Percentiles rank a stretch among this genome's conserved stretches.
These are phyloP conservation scores for Hemicordylus capensis DNA, from an alignment of 2,113 vertebrate species.

Conservation along the genomic window DNA sequence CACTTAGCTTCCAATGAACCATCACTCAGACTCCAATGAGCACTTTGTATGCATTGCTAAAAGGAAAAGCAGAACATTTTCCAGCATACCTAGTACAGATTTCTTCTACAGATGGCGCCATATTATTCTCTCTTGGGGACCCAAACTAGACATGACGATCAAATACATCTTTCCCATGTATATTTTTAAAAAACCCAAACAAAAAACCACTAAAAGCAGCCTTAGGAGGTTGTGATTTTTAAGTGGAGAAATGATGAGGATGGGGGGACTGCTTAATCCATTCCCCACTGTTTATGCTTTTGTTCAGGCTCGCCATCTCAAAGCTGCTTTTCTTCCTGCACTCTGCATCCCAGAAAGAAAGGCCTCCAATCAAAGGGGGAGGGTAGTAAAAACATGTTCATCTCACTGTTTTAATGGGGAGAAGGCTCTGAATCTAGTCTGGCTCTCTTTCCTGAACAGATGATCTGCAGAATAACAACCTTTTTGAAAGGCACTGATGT, in stretches of 20 bases:
- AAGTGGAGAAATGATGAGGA: background rate
- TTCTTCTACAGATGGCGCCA: constrained; percentile 44
- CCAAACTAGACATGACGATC: constrained; percentile 21
- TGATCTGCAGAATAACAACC: background rate
- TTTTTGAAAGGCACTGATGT: background rate
- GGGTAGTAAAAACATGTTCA: background rate
- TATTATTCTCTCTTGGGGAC: constrained; percentile 20
- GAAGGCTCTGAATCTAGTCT: background rate
- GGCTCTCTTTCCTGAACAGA: background rate
- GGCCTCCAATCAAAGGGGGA: too few species aligned
- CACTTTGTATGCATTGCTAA: constrained; percentile 13
- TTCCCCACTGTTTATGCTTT: background rate
- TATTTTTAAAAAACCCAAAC: too few species aligned
- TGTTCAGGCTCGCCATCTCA: too few species aligned
- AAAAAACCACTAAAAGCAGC: background rate
- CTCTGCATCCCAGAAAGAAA: background rate
- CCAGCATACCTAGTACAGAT: constrained; percentile 32
- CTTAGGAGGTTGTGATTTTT: background rate
- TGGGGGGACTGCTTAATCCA: background rate
- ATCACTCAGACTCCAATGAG: constrained; percentile 17
- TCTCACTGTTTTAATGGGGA: background rate
- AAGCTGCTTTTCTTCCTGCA: background rate
- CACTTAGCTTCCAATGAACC: constrained; percentile 32
- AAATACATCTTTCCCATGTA: constrained; percentile 24
- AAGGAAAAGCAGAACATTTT: constrained; percentile 17